Evolutionary conservation across 1,140 invertebrate species (phyloP), one percentile per base, ranked within the genome.

Genomic region (Liolophura sinensis): DNA sequence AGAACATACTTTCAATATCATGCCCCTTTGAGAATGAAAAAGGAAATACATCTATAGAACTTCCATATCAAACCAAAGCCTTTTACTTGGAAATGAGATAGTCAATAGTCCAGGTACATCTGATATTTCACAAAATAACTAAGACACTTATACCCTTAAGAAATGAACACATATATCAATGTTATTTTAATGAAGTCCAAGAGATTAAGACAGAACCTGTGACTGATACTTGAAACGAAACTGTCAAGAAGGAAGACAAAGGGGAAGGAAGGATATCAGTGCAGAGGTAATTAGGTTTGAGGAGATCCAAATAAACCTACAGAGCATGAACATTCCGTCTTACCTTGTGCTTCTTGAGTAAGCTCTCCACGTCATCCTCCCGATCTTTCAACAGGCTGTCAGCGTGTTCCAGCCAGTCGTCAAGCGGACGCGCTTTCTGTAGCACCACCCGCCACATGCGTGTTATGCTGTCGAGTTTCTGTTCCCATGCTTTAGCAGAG

Each of bases 381-480:
- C 90, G 91, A 74, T 97, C 93, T 40, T 89, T 88, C 4, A 96
- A 88, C 46, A 96, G 84, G 15, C 90, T 89, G 70, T 96, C 92
- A 0, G 94, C 94, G 54, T 90, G 89, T 0, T 91, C 89, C 0
- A 96, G 85, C 93, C 94, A 97, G 63, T 94, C 92, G 25, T 90
- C 90, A 0, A 96, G 90, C 6, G 90, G 87, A 47, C 90, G 86
- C 77, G 93, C 90, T 76, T 90, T 91, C 69, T 92, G 91, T 27
- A 90, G 88, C 78, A 93, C 95, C 68, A 91, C 91, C n/a, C 91
- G 89, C 94, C 94, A 97, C 57, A 91, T 91, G 6, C 92, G 86
- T 1, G 92, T 88, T 0, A 91, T 88, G 75, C 94, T 91, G 70
- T 91, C 90, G 16, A 97, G 85, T 60, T 85, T 83, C 70, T 92